Evolutionary conservation across 1,140 invertebrate species (phyloP), one percentile per base, ranked within the genome.

Genomic region (Penaeus indicus): DNA sequence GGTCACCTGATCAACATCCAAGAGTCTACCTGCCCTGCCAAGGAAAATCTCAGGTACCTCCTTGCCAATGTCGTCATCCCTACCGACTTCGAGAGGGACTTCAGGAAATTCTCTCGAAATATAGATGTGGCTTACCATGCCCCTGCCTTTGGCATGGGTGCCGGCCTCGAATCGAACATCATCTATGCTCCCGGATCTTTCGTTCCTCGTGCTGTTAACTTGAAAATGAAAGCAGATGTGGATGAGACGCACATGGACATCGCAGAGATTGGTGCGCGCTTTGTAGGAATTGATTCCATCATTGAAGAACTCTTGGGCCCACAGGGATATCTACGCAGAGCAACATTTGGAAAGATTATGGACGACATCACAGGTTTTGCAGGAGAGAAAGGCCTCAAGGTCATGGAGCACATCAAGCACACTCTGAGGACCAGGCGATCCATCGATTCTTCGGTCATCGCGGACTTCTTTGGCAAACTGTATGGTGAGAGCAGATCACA

Each of bases 141-240:
- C 22, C 81, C 81, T 21, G 54, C 69, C 22, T 69, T 79, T 19
- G 87, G 80, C 25, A 32, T 79, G 38, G 87, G 87, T 64, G 87
- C 81, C 22, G 87, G 75, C 22, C 18, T 88, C 25, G 87, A 88
- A 32, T 84, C 87, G 38, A 88, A 88, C 82, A 38, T 88, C 61
- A 77, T 88, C 60, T 88, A 88, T 69, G 72, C 72, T n/a, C 81
- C 87, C 7, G 87, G 87, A 21, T 88, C 87, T 69, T 84, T 84
- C 47, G 19, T 88, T 61, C 87, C 87, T 88, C 87, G 87, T 54
- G 54, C 54, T 54, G 54, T 54, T 16, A 54, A 54, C 38, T 2
- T 84, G 11, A 88, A 84, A 72, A 27, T 88, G 27, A 84, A 60
- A 16, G 69, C 81, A 42, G 69, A 81, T 42, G 42, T 84, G n/a